Evolutionary conservation across 2,113 vertebrate genomes (phyloP).

Genomic region (Coptodon rendalli): DNA sequence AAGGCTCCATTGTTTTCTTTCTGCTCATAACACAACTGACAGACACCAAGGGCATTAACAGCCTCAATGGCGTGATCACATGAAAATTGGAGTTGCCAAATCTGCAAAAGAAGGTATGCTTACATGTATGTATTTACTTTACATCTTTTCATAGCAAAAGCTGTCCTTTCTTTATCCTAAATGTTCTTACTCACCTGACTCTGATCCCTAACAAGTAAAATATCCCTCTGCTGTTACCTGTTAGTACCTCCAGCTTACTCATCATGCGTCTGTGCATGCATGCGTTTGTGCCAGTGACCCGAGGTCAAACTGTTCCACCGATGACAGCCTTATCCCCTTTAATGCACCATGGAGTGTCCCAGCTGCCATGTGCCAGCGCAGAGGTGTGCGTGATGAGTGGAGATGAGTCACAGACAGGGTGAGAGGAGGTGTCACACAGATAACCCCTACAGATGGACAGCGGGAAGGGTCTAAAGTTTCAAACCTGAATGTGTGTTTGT

Average conservation of each 20-base stretch:
- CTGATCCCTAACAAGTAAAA: slow-evolving; percentile 11
- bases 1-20: slow-evolving; percentile 16
- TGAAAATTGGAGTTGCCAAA: slow-evolving; percentile 5
- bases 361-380: slow-evolving; percentile 45
- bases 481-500: slow-evolving; percentile 21
- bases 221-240: background rate
- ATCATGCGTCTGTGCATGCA: background rate
- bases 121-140: background rate
- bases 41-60: slow-evolving; percentile 28
- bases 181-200: slow-evolving; percentile 8
- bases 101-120: background rate
- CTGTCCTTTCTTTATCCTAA: background rate
- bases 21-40: slow-evolving; percentile 28
- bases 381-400: slow-evolving; percentile 63
- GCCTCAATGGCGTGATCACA: background rate
- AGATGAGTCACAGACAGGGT: slow-evolving; percentile 54
- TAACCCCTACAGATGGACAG: slow-evolving; percentile 72
- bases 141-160: background rate
- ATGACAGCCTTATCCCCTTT: slow-evolving; percentile 53
- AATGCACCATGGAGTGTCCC: slow-evolving; percentile 21
- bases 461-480: slow-evolving; percentile 63
- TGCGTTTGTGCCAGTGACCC: slow-evolving; percentile 15
- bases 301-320: slow-evolving; percentile 49
- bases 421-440: slow-evolving; percentile 65
- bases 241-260: background rate